A percentile compares a stretch with the other conserved stretches of the same genome.
Evolutionary conservation across 2,113 vertebrate species (phyloP).

Genomic region (Thamnaconus septentrionalis): DNA sequence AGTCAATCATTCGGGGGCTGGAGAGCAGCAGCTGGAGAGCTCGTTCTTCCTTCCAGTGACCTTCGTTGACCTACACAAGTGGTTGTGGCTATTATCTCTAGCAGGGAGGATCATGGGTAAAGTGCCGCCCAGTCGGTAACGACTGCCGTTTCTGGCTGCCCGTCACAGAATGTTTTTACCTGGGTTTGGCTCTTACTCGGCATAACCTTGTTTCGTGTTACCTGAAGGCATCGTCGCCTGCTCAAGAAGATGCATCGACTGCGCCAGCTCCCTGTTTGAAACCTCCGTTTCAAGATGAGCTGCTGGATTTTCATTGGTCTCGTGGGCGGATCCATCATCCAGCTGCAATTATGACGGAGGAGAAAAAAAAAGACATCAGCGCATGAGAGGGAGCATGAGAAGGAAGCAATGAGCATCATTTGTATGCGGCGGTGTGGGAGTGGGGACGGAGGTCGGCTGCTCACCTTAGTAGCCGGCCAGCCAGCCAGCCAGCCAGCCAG

Average conservation of each 20-base stretch:
- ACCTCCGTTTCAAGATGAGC: too few species aligned
- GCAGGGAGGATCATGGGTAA: slow-evolving; percentile 39
- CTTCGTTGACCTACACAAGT: slow-evolving; percentile 1
- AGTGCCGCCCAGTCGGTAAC: slow-evolving; percentile 22
- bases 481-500: too few species aligned
- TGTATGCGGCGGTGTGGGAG: slow-evolving; percentile 43
- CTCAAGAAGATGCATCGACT: too few species aligned
- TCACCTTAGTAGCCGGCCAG: slow-evolving; percentile 31
- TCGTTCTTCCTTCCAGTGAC: slow-evolving; percentile 9
- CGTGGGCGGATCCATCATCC: slow-evolving; percentile 13
- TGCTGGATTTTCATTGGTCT: slow-evolving; percentile 16
- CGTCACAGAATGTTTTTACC: slow-evolving; percentile 33
- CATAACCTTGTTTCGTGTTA: too few species aligned
- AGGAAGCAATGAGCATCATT: slow-evolving; percentile 34
- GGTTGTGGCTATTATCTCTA: slow-evolving; percentile 4
- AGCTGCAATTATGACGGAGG: slow-evolving; percentile 6
- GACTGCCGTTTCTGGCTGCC: slow-evolving; percentile 25
- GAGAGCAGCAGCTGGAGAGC: slow-evolving; percentile 10
- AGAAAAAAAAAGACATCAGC: not conserved
- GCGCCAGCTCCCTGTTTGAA: too few species aligned
- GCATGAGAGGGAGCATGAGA: not conserved
- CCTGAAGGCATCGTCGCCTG: too few species aligned
- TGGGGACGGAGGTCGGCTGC: slow-evolving; percentile 29
- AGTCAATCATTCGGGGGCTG: slow-evolving; percentile 33
- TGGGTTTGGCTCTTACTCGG: too few species aligned